Percentiles rank a stretch among this genome's conserved stretches.
phyloP scores from a whole-genome alignment of 2,888 invertebrate genomes.

The Alloplasta piceator region DNA sequence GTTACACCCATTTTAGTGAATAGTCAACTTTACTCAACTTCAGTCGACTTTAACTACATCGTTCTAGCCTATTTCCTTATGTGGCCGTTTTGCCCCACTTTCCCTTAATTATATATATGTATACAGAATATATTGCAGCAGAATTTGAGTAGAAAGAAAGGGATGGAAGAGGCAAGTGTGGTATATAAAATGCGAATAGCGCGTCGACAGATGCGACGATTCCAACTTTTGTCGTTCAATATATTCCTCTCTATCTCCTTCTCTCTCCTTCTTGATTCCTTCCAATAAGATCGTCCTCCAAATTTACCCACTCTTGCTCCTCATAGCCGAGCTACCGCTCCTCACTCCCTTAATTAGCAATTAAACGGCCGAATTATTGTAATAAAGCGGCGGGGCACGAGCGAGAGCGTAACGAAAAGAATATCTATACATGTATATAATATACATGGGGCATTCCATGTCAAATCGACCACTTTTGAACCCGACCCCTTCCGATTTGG shows the following conservation, averaged over 20 bases:
- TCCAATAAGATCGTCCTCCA: no score
- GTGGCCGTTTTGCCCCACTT: no score
- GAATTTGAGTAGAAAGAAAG: constrained; percentile 51
- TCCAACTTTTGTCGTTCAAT: constrained; percentile 63
- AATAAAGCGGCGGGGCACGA: constrained; percentile 73
- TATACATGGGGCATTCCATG: no score
- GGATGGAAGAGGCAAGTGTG: constrained; percentile 29
- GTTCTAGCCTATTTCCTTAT: no score
- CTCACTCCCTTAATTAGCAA: constrained; percentile 76
- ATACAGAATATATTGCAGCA: constrained; percentile 16
- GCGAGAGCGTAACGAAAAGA: constrained; percentile 57
- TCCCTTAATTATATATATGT: background rate
- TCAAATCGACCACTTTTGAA: no score
- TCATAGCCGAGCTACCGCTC: constrained; percentile 23
- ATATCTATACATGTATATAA: background rate
- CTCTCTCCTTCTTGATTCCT: background rate
- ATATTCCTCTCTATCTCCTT: constrained; percentile 7
- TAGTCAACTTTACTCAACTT: no score
- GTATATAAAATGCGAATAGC: constrained; percentile 69
- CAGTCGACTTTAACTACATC: no score
- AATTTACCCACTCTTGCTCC: no score
- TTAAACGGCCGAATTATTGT: constrained; percentile 80
- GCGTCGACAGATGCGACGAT: constrained; percentile 76
- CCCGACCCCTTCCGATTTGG: no score
- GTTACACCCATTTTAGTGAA: no score